Evolutionary conservation across 2,113 vertebrate genomes (phyloP).

Genomic region (Aspiorhynchus laticeps): DNA sequence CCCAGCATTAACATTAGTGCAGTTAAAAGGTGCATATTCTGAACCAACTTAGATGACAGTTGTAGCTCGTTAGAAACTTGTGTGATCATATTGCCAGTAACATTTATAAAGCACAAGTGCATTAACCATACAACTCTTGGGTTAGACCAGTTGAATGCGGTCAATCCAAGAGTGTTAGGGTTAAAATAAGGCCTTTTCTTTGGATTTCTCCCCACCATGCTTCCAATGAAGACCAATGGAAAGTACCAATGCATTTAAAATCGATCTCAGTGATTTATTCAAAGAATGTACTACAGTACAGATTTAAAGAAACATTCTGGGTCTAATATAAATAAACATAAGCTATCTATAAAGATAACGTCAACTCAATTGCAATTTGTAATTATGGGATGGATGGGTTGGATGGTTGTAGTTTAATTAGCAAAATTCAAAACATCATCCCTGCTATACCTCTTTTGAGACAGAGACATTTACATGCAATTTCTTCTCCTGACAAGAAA

Average conservation of each 20-base stretch:
- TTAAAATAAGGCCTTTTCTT: constrained; percentile 67
- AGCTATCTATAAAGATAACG: background rate
- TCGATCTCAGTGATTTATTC: background rate
- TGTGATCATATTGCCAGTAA: constrained; percentile 97
- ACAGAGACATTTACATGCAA: background rate
- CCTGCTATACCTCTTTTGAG: background rate
- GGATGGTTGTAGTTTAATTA: background rate
- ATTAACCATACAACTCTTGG: constrained; percentile 76
- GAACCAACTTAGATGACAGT: constrained; percentile 99
- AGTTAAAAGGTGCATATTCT: constrained; percentile 96
- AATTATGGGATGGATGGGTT: constrained; percentile 27
- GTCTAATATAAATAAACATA: background rate
- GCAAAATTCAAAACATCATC: background rate
- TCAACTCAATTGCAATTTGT: background rate
- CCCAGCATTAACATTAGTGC: constrained; percentile 84
- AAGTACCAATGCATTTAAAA: background rate
- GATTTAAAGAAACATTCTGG: background rate
- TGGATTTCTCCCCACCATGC: constrained; percentile 78
- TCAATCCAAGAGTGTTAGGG: constrained; percentile 72
- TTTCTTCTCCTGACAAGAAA: background rate
- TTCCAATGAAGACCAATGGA: constrained; percentile 78
- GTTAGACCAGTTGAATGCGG: constrained; percentile 39
- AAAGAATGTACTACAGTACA: background rate
- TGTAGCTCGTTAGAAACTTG: constrained; percentile 85
- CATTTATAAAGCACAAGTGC: constrained; percentile 76